These are phyloP conservation scores for Mayetiola destructor DNA, from an alignment of 2,888 invertebrate genomes.

Conservation along the genomic window DNA sequence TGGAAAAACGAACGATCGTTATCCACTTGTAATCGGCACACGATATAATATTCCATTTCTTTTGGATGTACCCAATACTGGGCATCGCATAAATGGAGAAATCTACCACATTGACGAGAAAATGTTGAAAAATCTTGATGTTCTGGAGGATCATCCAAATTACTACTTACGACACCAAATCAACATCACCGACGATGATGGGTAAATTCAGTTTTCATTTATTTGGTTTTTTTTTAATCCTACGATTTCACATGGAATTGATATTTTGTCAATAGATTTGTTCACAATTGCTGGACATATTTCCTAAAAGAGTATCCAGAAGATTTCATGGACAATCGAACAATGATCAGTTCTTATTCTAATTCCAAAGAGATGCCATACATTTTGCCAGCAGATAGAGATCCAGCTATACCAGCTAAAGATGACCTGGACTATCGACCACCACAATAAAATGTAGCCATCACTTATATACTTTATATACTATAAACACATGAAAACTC, in stretches of 20 bases:
- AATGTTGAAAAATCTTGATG: constrained; percentile 61
- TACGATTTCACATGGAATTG: background rate
- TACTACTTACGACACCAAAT: background rate
- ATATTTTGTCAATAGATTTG: background rate
- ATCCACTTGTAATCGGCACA: constrained; percentile 73
- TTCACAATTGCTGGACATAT: background rate
- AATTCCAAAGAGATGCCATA: background rate
- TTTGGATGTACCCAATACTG: constrained; percentile 51
- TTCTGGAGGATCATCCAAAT: constrained; percentile 63
- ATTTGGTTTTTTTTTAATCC: background rate
- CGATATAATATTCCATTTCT: constrained; percentile 84
- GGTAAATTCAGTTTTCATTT: background rate
- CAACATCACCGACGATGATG: background rate
- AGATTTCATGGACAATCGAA: background rate
- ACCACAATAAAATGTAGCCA: too few relatives aligned
- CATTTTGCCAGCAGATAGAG: background rate
- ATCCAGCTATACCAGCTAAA: background rate
- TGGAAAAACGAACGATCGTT: background rate
- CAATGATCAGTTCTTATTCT: background rate
- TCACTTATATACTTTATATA: too few relatives aligned
- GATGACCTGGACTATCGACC: background rate
- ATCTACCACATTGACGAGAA: constrained; percentile 67
- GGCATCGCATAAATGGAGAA: constrained; percentile 54
- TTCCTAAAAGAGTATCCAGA: background rate
- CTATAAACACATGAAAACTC: too few relatives aligned